These are phyloP conservation scores for Melangyna quadrimaculata DNA, from an alignment of 2,888 invertebrate species.

Conservation along the genomic window DNA sequence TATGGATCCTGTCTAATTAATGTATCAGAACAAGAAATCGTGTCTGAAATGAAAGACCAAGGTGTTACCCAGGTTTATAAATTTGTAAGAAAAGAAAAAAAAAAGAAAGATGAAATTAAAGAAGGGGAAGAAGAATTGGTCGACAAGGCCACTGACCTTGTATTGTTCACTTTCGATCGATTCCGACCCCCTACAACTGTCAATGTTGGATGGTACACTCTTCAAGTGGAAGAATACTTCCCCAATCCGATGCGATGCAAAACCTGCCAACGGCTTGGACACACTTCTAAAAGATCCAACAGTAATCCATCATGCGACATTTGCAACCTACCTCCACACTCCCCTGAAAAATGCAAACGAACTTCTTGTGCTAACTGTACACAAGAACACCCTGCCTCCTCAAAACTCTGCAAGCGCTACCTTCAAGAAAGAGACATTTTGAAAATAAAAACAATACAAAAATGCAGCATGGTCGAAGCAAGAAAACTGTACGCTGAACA, in stretches of 20 bases:
- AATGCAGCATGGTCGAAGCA: not conserved
- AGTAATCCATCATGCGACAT: not conserved
- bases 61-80: not conserved
- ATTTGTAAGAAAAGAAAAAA: not conserved
- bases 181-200: not conserved
- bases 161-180: not conserved
- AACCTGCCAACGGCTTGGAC: not conserved
- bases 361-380: conserved; percentile 6
- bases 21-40: too few species aligned
- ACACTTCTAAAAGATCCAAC: not conserved
- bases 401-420: not conserved
- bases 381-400: not conserved
- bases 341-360: not conserved
- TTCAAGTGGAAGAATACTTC: not conserved
- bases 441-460: not conserved
- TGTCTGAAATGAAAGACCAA: not conserved
- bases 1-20: not conserved
- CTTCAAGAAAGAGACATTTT: conserved; percentile 1
- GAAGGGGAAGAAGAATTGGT: too few species aligned
- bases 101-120: not conserved
- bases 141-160: too few species aligned
- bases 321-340: not conserved
- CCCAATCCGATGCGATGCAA: not conserved
- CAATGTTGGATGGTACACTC: not conserved
- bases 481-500: not conserved